Conservation (phyloP, 2,888 invertebrate species). For the Cryptocheilus praepositus region DNA sequence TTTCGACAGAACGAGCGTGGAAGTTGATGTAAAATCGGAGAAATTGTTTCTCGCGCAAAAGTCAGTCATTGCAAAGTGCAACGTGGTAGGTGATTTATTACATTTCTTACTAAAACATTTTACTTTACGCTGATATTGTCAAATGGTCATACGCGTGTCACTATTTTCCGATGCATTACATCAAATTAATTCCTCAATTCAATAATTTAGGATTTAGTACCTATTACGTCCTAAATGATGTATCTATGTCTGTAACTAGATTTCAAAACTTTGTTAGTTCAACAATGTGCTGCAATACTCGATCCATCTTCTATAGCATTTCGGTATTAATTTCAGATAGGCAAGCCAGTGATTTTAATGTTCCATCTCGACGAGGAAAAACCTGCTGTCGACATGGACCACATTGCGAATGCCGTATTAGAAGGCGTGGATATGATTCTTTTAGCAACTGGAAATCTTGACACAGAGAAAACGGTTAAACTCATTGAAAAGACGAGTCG, state of each 20-base stretch:
- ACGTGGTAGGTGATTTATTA: conserved; percentile 52
- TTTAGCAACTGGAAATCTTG: conserved; percentile 83
- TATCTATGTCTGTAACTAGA: too few relatives aligned
- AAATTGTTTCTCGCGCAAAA: conserved; percentile 78
- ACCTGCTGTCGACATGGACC: conserved; percentile 81
- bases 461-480: conserved; percentile 79
- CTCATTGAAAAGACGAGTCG: conserved; percentile 74
- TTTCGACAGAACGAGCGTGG: conserved; percentile 80
- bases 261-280: too few relatives aligned
- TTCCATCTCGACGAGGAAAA: conserved; percentile 78
- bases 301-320: too few relatives aligned
- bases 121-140: too few relatives aligned
- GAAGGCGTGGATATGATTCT: conserved; percentile 85
- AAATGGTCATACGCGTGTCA: too few relatives aligned
- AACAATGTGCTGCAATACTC: too few relatives aligned
- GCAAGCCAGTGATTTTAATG: conserved; percentile 79
- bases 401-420: conserved; percentile 84
- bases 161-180: too few relatives aligned
- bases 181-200: too few relatives aligned
- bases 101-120: background rate
- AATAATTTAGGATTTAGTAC: too few relatives aligned
- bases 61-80: conserved; percentile 75
- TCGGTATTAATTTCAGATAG: conserved; percentile 65
- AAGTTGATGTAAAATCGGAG: conserved; percentile 76
- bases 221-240: too few relatives aligned